Percentiles rank a stretch among this genome's conserved stretches.
Conservation (phyloP, 2,888 invertebrate genomes). For the Branchipolynoe longqiensis region DNA sequence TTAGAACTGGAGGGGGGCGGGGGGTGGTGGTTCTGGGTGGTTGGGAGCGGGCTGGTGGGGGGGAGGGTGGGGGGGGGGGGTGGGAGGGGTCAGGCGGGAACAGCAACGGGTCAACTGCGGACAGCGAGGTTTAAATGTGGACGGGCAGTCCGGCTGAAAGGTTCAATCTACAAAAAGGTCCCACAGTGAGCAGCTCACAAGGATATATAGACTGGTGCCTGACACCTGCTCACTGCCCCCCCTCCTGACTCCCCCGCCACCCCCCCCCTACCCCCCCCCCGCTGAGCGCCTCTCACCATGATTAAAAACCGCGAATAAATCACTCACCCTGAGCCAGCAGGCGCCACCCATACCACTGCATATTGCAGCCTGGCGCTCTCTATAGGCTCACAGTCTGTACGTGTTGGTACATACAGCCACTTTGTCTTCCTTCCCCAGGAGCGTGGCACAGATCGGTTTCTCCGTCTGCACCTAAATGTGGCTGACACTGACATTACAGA, state of each 20-base stretch:
- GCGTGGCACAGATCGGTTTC: too few species aligned
- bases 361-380: too few species aligned
- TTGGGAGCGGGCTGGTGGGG: too few species aligned
- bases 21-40: background rate
- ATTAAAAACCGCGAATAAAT: too few species aligned
- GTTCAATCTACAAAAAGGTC: conserved; percentile 28
- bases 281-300: background rate
- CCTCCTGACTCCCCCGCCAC: background rate
- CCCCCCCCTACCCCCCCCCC: background rate
- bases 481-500: too few species aligned
- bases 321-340: too few species aligned
- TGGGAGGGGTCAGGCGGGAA: background rate
- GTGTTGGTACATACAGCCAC: too few species aligned
- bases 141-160: background rate
- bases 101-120: background rate
- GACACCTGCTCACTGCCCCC: background rate
- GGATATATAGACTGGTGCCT: background rate
- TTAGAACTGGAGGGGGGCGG: background rate
- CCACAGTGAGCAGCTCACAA: background rate
- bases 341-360: too few species aligned
- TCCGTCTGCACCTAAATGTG: too few species aligned
- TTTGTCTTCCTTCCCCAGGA: too few species aligned
- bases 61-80: background rate
- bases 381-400: too few species aligned
- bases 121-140: background rate